Evolutionary conservation across 2,888 invertebrate genomes (phyloP), one percentile per base, ranked within the genome.

Genomic region (Lottia scabra): DNA sequence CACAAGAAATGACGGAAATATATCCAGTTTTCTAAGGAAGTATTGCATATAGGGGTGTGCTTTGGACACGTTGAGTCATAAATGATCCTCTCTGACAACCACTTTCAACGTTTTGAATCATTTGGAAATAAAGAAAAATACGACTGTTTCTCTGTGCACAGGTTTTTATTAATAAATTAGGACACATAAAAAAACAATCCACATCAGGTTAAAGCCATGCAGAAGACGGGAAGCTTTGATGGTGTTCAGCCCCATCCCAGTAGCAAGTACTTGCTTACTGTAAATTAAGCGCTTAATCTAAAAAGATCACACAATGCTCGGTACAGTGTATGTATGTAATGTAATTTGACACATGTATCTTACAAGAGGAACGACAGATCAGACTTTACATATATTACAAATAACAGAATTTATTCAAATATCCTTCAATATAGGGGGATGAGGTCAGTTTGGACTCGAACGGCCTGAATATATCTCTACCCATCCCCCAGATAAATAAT

Each of bases 121-220:
- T 30, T 30, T 30, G 5, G 38, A 6, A 8, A 6, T 38, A 38
- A 38, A 38, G 10, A 38, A 38, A 5, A 38, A 30, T 2, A 30
- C 30, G 38, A 8, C 38, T 8, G 38, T 56, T 23, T 72, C 75
- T 75, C 72, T 75, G 75, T 72, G 72, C 75, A 75, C 72, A 75
- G 70, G 43, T 69, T 72, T 74, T 64, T 70, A 70, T 75, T 70
- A 68, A 67, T 65, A 68, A 70, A 75, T 72, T 73, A 72, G 63
- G 72, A 70, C 72, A 71, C 72, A 66, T 69, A 65, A 56, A 70
- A 65, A 70, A 75, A 70, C 75, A 75, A 68, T 68, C 75, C 75
- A 75, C 72, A 70, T 70, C 67, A 72, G 75, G 75, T 72, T 62
- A 48, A 75, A 72, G 68, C 63, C 72, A 75, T 70, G 72, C 70